phyloP scores from a whole-genome alignment of 2,888 invertebrate genomes.

The Chirona hameri region DNA sequence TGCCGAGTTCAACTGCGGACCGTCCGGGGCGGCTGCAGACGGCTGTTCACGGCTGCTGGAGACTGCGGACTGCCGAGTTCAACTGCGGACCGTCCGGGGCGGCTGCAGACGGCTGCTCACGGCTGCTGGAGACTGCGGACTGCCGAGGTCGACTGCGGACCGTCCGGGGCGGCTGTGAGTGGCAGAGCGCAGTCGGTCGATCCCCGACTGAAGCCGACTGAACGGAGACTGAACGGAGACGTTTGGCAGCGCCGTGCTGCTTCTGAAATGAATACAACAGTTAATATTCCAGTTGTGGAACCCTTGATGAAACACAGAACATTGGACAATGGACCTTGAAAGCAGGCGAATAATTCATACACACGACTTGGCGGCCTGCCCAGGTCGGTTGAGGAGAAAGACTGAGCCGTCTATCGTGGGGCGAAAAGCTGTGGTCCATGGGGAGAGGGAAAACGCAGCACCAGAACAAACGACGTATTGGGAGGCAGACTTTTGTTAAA shows the following conservation, averaged over 20 bases:
- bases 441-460: too few relatives aligned
- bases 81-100: neutral
- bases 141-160: neutral
- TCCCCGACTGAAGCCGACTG: neutral
- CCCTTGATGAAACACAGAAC: neutral
- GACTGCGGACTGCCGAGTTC: neutral
- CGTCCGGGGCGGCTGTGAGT: neutral
- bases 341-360: slow-evolving; percentile 9
- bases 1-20: neutral
- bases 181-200: neutral
- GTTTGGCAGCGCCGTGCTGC: neutral
- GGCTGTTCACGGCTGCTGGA: neutral
- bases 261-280: neutral
- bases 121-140: neutral
- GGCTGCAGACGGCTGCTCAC: neutral
- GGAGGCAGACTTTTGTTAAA: too few relatives aligned
- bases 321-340: neutral
- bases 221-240: neutral
- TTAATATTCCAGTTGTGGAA: neutral
- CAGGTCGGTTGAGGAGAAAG: neutral
- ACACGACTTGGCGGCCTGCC: neutral
- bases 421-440: too few relatives aligned
- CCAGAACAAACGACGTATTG: too few relatives aligned
- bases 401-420: neutral
- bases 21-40: neutral